A percentile compares a stretch with the other conserved stretches of the same genome.
These are phyloP conservation scores for Acrobeloides nanus DNA, from an alignment of 2,888 invertebrate genomes.

Conservation along the genomic window DNA sequence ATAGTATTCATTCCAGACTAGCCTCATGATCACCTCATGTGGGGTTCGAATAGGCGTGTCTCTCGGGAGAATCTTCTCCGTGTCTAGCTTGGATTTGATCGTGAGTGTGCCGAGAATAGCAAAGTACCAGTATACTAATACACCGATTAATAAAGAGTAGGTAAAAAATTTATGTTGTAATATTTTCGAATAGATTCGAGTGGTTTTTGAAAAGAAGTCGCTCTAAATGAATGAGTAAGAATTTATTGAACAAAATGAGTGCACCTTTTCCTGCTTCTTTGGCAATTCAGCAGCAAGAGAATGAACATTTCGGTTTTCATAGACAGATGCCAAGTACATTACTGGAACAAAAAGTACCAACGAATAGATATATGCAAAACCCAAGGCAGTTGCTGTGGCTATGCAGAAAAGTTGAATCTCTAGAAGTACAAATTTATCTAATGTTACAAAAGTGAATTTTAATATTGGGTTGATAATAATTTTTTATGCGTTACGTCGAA, in stretches of 20 bases:
- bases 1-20: slow-evolving; percentile 48
- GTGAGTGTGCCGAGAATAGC: slow-evolving; percentile 23
- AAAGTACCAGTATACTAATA: slow-evolving; percentile 43
- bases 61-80: slow-evolving; percentile 46
- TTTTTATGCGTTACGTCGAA: background rate
- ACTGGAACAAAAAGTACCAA: slow-evolving; percentile 39
- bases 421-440: slow-evolving; percentile 14
- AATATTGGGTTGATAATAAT: background rate
- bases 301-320: background rate
- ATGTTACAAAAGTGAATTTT: too few species aligned
- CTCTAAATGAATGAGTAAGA: too few species aligned
- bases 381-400: slow-evolving; percentile 47
- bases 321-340: slow-evolving; percentile 9
- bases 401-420: slow-evolving; percentile 51
- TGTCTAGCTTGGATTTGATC: slow-evolving; percentile 37
- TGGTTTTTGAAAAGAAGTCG: too few species aligned
- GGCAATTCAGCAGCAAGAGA: too few species aligned
- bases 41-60: slow-evolving; percentile 46
- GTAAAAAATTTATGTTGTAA: too few species aligned
- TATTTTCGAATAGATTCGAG: too few species aligned
- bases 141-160: too few species aligned
- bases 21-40: slow-evolving; percentile 41
- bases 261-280: too few species aligned
- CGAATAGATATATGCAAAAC: slow-evolving; percentile 49
- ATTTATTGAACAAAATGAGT: too few species aligned